Conservation (phyloP, 2,113 vertebrate genomes). For the Melierax canorus region DNA sequence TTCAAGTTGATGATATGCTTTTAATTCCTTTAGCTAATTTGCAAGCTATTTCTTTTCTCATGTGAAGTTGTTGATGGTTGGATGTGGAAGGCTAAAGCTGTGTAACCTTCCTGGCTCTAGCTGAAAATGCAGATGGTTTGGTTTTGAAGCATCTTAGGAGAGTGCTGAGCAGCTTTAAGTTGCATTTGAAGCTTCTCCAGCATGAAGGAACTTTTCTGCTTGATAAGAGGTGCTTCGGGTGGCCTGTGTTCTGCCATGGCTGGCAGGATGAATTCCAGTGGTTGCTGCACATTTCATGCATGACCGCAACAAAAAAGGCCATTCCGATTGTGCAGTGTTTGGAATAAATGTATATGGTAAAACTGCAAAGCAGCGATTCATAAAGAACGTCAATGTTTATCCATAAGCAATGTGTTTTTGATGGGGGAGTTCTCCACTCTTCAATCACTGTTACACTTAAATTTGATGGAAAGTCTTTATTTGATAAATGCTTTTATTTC, state of each 20-base stretch:
- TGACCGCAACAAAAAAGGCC: neutral
- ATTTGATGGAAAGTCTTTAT: neutral
- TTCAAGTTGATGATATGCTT: neutral
- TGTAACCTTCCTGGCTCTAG: neutral
- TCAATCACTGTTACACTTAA: neutral
- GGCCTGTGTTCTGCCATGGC: neutral
- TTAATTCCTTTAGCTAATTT: neutral
- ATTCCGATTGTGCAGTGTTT: neutral
- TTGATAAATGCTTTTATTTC: neutral
- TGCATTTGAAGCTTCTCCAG: neutral
- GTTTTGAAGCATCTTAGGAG: neutral
- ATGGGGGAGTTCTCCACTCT: neutral
- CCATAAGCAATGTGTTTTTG: neutral
- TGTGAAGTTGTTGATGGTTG: neutral
- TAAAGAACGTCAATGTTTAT: neutral
- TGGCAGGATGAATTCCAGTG: slow-evolving; percentile 13
- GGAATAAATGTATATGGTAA: neutral
- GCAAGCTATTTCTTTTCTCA: neutral
- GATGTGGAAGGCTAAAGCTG: neutral
- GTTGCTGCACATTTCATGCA: neutral
- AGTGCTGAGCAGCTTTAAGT: neutral
- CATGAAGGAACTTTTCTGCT: slow-evolving; percentile 1
- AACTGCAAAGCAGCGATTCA: neutral
- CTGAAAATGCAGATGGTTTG: neutral
- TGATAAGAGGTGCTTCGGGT: neutral